These are phyloP conservation scores for Dolichoris vasculosae DNA, from an alignment of 1,140 invertebrate genomes.

Conservation along the genomic window DNA sequence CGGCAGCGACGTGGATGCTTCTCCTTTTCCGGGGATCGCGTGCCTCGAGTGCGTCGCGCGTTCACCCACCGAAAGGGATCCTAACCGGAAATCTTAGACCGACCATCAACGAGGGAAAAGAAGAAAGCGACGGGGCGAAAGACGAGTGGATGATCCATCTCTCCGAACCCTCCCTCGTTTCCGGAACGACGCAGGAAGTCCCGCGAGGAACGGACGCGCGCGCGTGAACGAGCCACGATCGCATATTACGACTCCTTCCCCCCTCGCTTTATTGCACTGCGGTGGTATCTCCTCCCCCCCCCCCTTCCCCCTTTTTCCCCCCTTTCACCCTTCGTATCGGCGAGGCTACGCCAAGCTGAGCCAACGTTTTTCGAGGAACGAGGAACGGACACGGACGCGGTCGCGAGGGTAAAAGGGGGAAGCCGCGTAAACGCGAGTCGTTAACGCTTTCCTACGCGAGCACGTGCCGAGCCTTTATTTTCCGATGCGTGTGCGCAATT, in stretches of 20 bases:
- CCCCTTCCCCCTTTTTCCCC: not conserved
- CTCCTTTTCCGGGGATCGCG: constrained; percentile 33
- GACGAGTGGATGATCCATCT: constrained; percentile 15
- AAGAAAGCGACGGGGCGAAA: too few species aligned
- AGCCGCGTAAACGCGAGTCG: constrained; percentile 17
- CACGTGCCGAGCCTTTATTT: constrained; percentile 13
- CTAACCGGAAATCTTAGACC: constrained; percentile 53
- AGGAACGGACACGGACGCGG: not conserved
- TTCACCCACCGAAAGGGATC: constrained; percentile 29
- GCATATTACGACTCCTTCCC: not conserved
- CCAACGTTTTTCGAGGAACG: constrained; percentile 21
- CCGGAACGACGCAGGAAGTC: constrained; percentile 42
- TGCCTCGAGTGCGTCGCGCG: not conserved
- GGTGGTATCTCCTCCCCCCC: too few species aligned
- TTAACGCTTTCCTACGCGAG: constrained; percentile 25
- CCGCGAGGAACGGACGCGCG: constrained; percentile 10
- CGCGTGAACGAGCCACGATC: not conserved
- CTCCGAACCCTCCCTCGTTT: constrained; percentile 14
- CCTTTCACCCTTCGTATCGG: not conserved
- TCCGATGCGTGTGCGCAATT: not conserved
- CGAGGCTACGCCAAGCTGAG: too few species aligned
- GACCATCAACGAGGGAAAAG: constrained; percentile 9
- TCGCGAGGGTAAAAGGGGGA: too few species aligned
- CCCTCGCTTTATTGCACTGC: not conserved
- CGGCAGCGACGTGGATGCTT: not conserved